Evolutionary conservation across 2,113 vertebrate genomes (phyloP).

Genomic region (Cairina moschata): DNA sequence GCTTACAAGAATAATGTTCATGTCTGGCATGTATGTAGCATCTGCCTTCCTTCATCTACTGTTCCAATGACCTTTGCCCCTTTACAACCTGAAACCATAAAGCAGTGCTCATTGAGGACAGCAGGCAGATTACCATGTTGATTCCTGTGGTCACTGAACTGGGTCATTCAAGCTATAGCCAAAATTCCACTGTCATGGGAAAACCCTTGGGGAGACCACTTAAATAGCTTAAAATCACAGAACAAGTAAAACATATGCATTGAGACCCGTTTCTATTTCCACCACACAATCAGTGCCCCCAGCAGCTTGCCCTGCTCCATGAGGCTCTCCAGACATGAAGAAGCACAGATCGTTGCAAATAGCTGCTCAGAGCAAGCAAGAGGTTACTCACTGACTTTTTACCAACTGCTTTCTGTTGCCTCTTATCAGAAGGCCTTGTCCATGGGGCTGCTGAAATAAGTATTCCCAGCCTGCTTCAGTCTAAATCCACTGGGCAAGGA

Average conservation of each 20-base stretch:
- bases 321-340: neutral
- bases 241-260: rapidly evolving
- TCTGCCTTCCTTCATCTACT: neutral
- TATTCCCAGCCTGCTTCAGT: neutral
- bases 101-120: neutral
- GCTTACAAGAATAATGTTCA: neutral
- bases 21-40: neutral
- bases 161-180: neutral
- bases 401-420: neutral
- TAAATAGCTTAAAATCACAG: neutral
- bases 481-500: neutral
- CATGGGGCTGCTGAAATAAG: neutral
- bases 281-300: neutral
- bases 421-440: neutral
- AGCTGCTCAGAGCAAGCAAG: neutral
- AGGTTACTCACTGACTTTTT: neutral
- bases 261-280: neutral
- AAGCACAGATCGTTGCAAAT: neutral
- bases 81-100: neutral
- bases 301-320: neutral
- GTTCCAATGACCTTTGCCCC: neutral
- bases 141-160: neutral
- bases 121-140: rapidly evolving
- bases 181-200: neutral
- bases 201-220: neutral